phyloP scores from a whole-genome alignment of 2,113 vertebrate genomes.

The Hassar affinis region DNA sequence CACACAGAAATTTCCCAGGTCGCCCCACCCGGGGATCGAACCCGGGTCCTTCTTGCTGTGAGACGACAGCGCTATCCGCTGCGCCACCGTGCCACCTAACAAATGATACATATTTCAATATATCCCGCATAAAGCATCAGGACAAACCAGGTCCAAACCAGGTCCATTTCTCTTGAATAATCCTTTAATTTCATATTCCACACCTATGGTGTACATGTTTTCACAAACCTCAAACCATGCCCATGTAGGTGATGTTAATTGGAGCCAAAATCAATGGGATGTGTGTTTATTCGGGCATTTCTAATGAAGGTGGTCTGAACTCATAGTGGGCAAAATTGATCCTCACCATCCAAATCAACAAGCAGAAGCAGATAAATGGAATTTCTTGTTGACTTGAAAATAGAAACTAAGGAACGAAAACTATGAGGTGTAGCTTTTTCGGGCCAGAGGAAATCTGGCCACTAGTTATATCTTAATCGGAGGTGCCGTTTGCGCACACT shows the following conservation, averaged over 20 bases:
- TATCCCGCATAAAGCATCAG: neutral
- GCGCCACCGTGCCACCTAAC: too few relatives aligned
- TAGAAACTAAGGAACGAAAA: neutral
- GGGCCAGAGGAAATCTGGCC: neutral
- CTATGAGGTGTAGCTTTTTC: neutral
- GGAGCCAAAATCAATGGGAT: constrained; percentile 2
- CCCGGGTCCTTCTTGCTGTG: too few relatives aligned
- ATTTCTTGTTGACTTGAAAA: neutral
- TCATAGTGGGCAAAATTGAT: constrained; percentile 4
- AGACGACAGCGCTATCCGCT: too few relatives aligned
- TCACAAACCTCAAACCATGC: neutral
- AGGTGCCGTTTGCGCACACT: neutral
- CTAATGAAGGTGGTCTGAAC: neutral
- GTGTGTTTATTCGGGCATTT: constrained; percentile 21
- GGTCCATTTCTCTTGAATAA: neutral
- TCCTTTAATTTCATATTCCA: neutral
- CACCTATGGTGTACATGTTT: neutral
- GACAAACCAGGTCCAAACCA: neutral
- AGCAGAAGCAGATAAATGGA: neutral
- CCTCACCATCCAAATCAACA: neutral
- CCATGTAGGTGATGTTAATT: neutral
- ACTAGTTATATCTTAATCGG: neutral
- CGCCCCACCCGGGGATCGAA: too few relatives aligned
- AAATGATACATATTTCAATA: neutral
- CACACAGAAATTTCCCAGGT: too few relatives aligned